Conservation (phyloP, 2,888 invertebrate genomes). For the Agrenia bidenticulata region DNA sequence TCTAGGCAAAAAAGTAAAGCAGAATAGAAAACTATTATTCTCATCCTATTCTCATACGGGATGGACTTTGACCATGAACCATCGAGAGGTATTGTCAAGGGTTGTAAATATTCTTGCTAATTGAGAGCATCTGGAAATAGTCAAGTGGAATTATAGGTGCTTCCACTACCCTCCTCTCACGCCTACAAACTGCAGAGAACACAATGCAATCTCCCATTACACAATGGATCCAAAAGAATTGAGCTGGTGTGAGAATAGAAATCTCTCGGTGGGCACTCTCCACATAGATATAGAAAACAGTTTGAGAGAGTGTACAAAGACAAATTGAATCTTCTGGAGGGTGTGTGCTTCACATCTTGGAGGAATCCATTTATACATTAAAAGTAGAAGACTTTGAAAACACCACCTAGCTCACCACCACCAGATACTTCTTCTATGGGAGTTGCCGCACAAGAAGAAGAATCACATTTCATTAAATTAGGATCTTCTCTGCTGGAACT, state of each 20-base stretch:
- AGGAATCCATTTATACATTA: too few relatives aligned
- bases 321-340: conserved; percentile 11
- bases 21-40: neutral
- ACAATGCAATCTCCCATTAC: neutral
- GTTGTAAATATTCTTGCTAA: conserved; percentile 7
- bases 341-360: neutral
- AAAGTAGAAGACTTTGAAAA: neutral
- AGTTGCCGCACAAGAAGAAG: conserved; percentile 19
- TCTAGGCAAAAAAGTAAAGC: conserved; percentile 2
- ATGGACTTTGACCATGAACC: conserved; percentile 1
- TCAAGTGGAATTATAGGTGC: conserved; percentile 1
- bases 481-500: conserved; percentile 3
- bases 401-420: conserved; percentile 1
- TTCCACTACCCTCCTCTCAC: neutral
- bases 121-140: conserved; percentile 8
- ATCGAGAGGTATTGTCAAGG: neutral
- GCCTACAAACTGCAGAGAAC: neutral
- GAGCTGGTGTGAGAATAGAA: neutral
- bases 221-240: neutral
- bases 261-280: neutral
- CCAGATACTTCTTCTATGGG: neutral
- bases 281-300: neutral
- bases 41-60: neutral
- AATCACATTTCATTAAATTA: conserved; percentile 20
- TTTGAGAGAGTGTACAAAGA: neutral